phyloP scores from a whole-genome alignment of 2,888 invertebrate species.

The Zygaena filipendulae region DNA sequence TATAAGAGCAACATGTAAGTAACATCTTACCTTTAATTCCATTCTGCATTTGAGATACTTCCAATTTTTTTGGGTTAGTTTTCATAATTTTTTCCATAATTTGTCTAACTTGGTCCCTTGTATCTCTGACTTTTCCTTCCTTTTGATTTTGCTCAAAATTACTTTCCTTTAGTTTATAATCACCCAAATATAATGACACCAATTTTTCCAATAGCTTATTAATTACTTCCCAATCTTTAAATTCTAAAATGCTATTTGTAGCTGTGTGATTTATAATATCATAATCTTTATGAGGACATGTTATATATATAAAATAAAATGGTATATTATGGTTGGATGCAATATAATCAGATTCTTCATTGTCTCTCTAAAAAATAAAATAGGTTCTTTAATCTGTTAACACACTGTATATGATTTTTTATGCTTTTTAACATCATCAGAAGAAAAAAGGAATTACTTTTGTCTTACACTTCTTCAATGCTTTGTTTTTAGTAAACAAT shows the following conservation, averaged over 20 bases:
- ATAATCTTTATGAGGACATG: slow-evolving; percentile 64
- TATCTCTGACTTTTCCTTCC: slow-evolving; percentile 16
- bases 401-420: too few relatives aligned
- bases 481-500: slow-evolving; percentile 12
- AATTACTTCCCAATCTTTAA: slow-evolving; percentile 59
- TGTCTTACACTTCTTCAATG: slow-evolving; percentile 20
- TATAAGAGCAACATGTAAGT: background rate
- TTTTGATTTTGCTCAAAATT: slow-evolving; percentile 15
- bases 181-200: slow-evolving; percentile 35
- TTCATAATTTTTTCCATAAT: slow-evolving; percentile 49
- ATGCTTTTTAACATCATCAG: too few relatives aligned
- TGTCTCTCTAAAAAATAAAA: too few relatives aligned
- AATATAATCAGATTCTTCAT: too few relatives aligned
- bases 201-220: slow-evolving; percentile 37
- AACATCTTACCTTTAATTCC: slow-evolving; percentile 43
- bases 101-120: slow-evolving; percentile 43
- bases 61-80: slow-evolving; percentile 30
- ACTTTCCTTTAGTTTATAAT: slow-evolving; percentile 24
- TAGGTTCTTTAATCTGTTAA: too few relatives aligned
- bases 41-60: slow-evolving; percentile 38
- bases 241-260: slow-evolving; percentile 67
- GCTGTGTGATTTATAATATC: too few relatives aligned
- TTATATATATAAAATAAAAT: slow-evolving; percentile 66
- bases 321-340: slow-evolving; percentile 26
- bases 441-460: slow-evolving; percentile 22